Percentiles rank a stretch among this genome's conserved stretches.
Evolutionary conservation across 2,888 invertebrate species (phyloP).

Genomic region (Alloscopus bannaensis): DNA sequence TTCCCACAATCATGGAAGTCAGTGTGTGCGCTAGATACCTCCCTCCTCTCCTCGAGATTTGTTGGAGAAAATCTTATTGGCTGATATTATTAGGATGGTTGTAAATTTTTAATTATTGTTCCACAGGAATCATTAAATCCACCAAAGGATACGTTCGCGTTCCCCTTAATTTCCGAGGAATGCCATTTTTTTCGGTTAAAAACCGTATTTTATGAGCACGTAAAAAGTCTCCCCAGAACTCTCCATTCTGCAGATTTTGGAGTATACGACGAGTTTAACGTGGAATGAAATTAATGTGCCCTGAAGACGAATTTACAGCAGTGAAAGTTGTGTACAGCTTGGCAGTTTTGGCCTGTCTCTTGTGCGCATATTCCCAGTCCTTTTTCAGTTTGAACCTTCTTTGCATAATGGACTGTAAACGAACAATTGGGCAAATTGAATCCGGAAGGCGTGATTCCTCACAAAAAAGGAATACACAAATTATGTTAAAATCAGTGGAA

Average conservation of each 20-base stretch:
- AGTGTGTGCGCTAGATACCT: too few relatives aligned
- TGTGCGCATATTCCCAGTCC: neutral
- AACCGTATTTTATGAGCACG: too few relatives aligned
- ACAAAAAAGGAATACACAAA: neutral
- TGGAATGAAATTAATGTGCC: too few relatives aligned
- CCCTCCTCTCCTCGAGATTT: too few relatives aligned
- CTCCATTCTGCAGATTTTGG: too few relatives aligned
- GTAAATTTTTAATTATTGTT: conserved; percentile 62
- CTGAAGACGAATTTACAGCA: too few relatives aligned
- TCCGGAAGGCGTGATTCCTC: neutral
- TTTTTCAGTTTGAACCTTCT: too few relatives aligned
- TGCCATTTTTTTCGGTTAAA: too few relatives aligned
- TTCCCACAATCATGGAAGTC: neutral
- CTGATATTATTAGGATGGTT: conserved; percentile 23
- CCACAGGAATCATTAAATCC: conserved; percentile 51
- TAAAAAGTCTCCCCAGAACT: too few relatives aligned
- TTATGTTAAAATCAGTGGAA: neutral
- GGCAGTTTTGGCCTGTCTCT: neutral
- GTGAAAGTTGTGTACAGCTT: too few relatives aligned
- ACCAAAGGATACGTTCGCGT: conserved; percentile 35
- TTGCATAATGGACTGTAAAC: too few relatives aligned
- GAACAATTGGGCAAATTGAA: neutral
- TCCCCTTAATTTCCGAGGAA: neutral
- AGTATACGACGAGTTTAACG: too few relatives aligned
- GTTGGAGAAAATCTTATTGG: conserved; percentile 23